Evolutionary conservation across 2,888 invertebrate species (phyloP).

Genomic region (Trachelus troglodyta): DNA sequence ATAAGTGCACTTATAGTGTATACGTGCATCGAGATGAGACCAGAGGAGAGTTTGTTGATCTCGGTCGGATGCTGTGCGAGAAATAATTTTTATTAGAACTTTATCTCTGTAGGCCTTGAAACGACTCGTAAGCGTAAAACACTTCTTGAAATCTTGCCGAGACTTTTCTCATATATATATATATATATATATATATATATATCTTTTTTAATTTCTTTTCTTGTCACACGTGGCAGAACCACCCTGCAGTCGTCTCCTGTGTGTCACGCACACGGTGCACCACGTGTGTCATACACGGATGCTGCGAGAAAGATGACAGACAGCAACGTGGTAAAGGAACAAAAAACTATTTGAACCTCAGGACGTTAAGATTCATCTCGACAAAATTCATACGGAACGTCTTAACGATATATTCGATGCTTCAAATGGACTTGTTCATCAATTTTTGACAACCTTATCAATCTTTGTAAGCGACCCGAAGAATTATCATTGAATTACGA

Average conservation of each 20-base stretch:
- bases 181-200: too few species aligned
- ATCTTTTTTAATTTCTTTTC: background rate
- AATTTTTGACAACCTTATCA: background rate
- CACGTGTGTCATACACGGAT: background rate
- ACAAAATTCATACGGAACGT: background rate
- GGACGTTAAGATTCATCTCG: background rate
- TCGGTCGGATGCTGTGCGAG: background rate
- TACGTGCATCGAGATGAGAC: background rate
- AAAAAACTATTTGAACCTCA: background rate
- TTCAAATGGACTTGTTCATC: background rate
- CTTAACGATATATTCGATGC: background rate
- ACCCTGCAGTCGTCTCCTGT: background rate
- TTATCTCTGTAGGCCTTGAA: background rate
- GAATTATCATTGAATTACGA: background rate
- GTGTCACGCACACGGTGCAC: background rate
- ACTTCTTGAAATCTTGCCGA: background rate
- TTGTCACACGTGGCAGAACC: background rate
- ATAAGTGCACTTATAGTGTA: background rate
- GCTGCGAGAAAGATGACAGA: background rate
- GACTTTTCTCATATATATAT: background rate
- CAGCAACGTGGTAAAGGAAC: background rate
- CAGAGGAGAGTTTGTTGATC: background rate
- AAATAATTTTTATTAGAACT: background rate
- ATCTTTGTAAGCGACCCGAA: background rate
- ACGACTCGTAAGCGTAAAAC: background rate